Conservation (phyloP, 2,888 invertebrate species). For the Marasmarcha lunaedactyla region DNA sequence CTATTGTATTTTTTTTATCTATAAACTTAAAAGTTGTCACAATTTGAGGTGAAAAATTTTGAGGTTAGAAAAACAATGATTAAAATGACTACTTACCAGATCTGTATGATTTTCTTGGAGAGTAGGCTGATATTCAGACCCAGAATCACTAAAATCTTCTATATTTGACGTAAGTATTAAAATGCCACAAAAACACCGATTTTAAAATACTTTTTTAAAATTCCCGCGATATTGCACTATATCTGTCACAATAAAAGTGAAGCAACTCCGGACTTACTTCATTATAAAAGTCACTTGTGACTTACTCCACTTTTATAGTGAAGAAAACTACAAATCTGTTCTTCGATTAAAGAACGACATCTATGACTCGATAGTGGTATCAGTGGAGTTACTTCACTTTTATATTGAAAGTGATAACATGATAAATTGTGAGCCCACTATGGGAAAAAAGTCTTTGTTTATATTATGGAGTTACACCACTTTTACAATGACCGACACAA, state of each 20-base stretch:
- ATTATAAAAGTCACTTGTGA: conserved; percentile 7
- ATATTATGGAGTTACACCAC: conserved; percentile 6
- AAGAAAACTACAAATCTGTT: conserved; percentile 6
- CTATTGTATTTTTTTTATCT: neutral
- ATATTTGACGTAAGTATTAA: conserved; percentile 6
- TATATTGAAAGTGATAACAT: conserved; percentile 2
- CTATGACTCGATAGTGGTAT: conserved; percentile 3
- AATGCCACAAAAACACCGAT: conserved; percentile 5
- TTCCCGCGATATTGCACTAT: conserved; percentile 5
- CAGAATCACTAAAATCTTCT: conserved; percentile 12
- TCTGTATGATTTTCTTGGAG: conserved; percentile 10
- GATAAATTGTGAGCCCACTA: conserved; percentile 1
- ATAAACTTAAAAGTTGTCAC: neutral
- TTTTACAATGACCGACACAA: conserved; percentile 7
- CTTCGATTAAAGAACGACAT: conserved; percentile 4
- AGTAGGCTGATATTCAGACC: conserved; percentile 14
- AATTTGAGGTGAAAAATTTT: conserved; percentile 10
- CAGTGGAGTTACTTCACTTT: conserved; percentile 2
- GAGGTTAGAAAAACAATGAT: conserved; percentile 14
- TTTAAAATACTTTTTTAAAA: conserved; percentile 3
- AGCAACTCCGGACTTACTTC: conserved; percentile 12
- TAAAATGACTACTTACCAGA: conserved; percentile 2
- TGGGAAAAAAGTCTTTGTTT: no score
- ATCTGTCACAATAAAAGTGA: conserved; percentile 2
- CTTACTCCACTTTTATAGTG: conserved; percentile 10